Conservation (phyloP, 2,888 invertebrate species). For the Mesodorylaimus sp. region DNA sequence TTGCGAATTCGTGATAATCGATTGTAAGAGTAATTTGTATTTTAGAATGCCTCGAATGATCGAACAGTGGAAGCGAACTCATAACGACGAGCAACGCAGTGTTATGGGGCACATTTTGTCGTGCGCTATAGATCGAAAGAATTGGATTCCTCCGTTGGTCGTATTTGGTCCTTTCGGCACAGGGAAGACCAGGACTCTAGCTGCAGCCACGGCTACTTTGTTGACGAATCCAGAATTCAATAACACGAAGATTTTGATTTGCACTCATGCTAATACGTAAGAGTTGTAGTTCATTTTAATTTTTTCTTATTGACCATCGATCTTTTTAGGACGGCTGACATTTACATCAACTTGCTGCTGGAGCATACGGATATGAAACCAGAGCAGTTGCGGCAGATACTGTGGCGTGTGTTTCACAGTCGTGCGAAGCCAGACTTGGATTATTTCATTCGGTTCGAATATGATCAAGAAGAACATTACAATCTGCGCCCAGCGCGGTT, state of each 20-base stretch:
- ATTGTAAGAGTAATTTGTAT: too few species aligned
- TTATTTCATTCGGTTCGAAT: too few species aligned
- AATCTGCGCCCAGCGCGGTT: too few species aligned
- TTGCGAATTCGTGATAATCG: neutral
- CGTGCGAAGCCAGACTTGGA: too few species aligned
- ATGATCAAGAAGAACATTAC: too few species aligned
- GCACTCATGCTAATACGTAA: slow-evolving; percentile 60
- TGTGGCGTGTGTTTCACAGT: too few species aligned
- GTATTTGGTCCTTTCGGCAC: slow-evolving; percentile 55
- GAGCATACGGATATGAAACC: too few species aligned
- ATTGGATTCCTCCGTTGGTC: slow-evolving; percentile 24
- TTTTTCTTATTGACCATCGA: neutral
- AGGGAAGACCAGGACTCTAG: slow-evolving; percentile 64
- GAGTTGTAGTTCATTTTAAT: slow-evolving; percentile 9
- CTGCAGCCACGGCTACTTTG: slow-evolving; percentile 23
- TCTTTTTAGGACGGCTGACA: neutral
- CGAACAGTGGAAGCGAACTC: neutral
- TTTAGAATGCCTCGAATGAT: too few species aligned
- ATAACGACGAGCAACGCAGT: neutral
- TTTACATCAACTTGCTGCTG: too few species aligned
- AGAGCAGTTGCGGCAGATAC: too few species aligned
- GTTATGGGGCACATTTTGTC: neutral
- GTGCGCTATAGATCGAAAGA: neutral
- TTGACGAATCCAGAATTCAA: slow-evolving; percentile 32
- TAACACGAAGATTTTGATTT: slow-evolving; percentile 53